phyloP scores from a whole-genome alignment of 2,797 vertebrate genomes.

The Coilia nasus region DNA sequence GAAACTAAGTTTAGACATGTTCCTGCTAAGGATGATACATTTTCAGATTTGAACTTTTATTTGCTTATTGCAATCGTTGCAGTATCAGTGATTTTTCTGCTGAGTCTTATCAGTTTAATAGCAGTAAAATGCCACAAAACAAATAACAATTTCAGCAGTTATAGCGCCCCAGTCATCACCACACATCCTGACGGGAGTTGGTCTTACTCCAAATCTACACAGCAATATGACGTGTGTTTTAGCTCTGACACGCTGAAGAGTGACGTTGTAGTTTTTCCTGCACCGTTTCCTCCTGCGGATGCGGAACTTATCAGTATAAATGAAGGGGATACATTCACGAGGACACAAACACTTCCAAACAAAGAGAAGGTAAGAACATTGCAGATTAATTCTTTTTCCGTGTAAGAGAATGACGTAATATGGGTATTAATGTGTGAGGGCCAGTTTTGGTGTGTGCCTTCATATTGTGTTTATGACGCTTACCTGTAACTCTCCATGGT shows the following conservation, averaged over 20 bases:
- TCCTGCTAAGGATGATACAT: constrained; percentile 31
- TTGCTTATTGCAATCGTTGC: constrained; percentile 46
- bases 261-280: constrained; percentile 49
- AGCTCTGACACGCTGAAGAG: constrained; percentile 54
- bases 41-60: constrained; percentile 46
- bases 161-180: constrained; percentile 47
- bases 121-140: constrained; percentile 49
- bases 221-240: constrained; percentile 54
- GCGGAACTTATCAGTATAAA: constrained; percentile 49
- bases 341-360: constrained; percentile 40
- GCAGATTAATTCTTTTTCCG: not conserved
- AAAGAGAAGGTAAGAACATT: constrained; percentile 47
- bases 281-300: constrained; percentile 35
- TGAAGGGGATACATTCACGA: constrained; percentile 42
- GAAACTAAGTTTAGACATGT: constrained; percentile 5
- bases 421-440: not conserved
- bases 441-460: not conserved
- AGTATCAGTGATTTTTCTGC: constrained; percentile 51
- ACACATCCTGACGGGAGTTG: constrained; percentile 52
- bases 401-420: not conserved
- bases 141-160: constrained; percentile 32
- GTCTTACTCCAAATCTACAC: constrained; percentile 51
- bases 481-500: too few relatives aligned
- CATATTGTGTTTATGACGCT: too few relatives aligned
- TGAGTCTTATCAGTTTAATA: constrained; percentile 47